Conservation (phyloP, 2,888 invertebrate genomes). For the Cremastinae sp. region DNA sequence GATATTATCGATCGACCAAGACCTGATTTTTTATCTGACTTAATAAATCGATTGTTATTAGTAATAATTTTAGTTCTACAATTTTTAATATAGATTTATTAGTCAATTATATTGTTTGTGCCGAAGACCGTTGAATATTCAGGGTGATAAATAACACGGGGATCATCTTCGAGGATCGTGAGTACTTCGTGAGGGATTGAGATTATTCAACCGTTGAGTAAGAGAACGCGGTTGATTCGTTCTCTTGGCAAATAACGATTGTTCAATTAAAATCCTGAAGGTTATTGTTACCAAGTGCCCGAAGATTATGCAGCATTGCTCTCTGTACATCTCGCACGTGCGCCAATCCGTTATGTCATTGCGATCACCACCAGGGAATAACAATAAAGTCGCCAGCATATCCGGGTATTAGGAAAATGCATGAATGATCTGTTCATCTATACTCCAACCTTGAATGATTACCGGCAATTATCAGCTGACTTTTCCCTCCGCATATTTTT, state of each 20-base stretch:
- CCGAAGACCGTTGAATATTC: conserved; percentile 1
- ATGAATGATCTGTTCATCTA: conserved; percentile 43
- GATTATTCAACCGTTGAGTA: neutral
- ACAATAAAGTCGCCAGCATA: conserved; percentile 38
- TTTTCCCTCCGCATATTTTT: neutral
- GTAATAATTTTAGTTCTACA: neutral
- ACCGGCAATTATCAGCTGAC: neutral
- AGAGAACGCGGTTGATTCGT: neutral
- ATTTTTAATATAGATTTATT: neutral
- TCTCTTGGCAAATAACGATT: conserved; percentile 8
- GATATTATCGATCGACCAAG: no score
- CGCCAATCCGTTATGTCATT: conserved; percentile 38
- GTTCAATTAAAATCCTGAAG: conserved; percentile 34
- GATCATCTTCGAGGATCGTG: neutral
- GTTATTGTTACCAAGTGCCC: conserved; percentile 20
- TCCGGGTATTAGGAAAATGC: conserved; percentile 37
- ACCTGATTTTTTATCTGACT: no score
- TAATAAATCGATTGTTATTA: neutral
- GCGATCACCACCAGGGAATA: conserved; percentile 18
- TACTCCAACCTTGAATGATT: neutral
- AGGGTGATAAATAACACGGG: neutral
- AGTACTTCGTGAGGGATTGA: neutral
- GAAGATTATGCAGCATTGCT: conserved; percentile 14
- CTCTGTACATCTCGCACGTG: conserved; percentile 21
- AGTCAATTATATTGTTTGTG: conserved; percentile 13